Percentiles rank a stretch among this genome's conserved stretches.
Evolutionary conservation across 2,888 invertebrate genomes (phyloP).

Genomic region (Drosophila emarginata): DNA sequence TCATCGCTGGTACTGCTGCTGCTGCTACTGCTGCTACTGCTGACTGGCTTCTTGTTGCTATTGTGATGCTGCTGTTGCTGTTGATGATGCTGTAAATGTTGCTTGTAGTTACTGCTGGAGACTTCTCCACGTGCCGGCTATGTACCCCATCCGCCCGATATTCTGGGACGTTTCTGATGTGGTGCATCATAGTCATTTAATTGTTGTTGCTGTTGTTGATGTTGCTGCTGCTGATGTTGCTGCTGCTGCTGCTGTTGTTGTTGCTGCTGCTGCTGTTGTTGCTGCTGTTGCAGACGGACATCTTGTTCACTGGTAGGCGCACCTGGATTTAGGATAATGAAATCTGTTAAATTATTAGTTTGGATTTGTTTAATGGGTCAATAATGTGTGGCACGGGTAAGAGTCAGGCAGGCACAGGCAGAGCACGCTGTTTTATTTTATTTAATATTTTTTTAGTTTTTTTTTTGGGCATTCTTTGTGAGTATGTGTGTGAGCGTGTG

Average conservation of each 20-base stretch:
- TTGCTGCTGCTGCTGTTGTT: slow-evolving; percentile 66
- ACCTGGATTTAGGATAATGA: slow-evolving; percentile 84
- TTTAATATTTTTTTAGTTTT: background rate
- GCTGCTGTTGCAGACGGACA: slow-evolving; percentile 78
- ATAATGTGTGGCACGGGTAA: slow-evolving; percentile 66
- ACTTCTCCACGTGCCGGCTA: slow-evolving; percentile 84
- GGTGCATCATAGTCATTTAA: slow-evolving; percentile 86
- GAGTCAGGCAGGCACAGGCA: slow-evolving; percentile 36
- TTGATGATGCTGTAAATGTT: slow-evolving; percentile 45
- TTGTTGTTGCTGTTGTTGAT: slow-evolving; percentile 75
- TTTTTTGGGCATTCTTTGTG: slow-evolving; percentile 33
- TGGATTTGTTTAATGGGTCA: slow-evolving; percentile 40
- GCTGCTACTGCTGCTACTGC: slow-evolving; percentile 6
- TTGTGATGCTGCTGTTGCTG: slow-evolving; percentile 46
- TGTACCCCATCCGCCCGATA: slow-evolving; percentile 95
- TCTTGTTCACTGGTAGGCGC: slow-evolving; percentile 92
- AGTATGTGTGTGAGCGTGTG: background rate
- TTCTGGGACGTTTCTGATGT: slow-evolving; percentile 91
- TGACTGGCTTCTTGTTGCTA: slow-evolving; percentile 57
- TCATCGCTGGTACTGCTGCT: slow-evolving; percentile 39
- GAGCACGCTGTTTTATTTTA: slow-evolving; percentile 1
- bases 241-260: slow-evolving; percentile 77
- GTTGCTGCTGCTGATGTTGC: slow-evolving; percentile 77
- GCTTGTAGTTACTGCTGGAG: slow-evolving; percentile 55
- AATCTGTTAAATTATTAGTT: slow-evolving; percentile 82